These are phyloP conservation scores for Oriolus oriolus DNA, from an alignment of 2,113 vertebrate species.

Conservation along the genomic window DNA sequence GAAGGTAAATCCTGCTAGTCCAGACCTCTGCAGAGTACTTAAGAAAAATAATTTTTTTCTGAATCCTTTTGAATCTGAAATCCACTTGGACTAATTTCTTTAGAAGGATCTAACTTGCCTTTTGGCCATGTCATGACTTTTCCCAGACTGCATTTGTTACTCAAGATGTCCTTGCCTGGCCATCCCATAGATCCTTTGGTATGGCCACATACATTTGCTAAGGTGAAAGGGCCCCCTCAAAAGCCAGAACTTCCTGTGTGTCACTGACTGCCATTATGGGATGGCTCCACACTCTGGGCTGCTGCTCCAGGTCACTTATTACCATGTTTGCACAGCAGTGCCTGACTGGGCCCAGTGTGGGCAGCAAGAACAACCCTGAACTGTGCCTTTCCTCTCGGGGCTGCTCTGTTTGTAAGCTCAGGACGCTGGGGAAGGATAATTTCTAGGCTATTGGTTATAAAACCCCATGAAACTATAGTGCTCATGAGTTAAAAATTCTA, in stretches of 20 bases:
- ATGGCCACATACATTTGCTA: not conserved
- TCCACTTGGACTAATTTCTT: not conserved
- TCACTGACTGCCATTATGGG: not conserved
- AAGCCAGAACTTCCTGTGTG: not conserved
- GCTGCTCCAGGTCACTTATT: not conserved
- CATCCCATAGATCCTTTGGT: not conserved
- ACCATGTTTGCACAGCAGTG: not conserved
- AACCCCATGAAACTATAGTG: not conserved
- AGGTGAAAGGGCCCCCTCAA: not conserved
- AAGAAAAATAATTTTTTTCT: not conserved
- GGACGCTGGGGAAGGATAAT: not conserved
- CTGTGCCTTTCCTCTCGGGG: not conserved
- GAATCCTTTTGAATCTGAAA: not conserved
- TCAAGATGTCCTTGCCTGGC: not conserved
- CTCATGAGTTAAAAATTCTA: not conserved
- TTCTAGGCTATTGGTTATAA: not conserved
- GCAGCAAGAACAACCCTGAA: not conserved
- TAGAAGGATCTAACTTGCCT: not conserved
- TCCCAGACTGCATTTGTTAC: not conserved
- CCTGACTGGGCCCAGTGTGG: not conserved
- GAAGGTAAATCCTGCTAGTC: not conserved
- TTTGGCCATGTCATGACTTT: not conserved
- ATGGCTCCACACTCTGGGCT: not conserved
- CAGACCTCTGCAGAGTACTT: not conserved
- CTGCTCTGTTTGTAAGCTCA: not conserved